Percentiles rank a stretch among this genome's conserved stretches.
Conservation (phyloP, 53 echinoderm and acorn worm species). For the Echinarachnius parma region DNA sequence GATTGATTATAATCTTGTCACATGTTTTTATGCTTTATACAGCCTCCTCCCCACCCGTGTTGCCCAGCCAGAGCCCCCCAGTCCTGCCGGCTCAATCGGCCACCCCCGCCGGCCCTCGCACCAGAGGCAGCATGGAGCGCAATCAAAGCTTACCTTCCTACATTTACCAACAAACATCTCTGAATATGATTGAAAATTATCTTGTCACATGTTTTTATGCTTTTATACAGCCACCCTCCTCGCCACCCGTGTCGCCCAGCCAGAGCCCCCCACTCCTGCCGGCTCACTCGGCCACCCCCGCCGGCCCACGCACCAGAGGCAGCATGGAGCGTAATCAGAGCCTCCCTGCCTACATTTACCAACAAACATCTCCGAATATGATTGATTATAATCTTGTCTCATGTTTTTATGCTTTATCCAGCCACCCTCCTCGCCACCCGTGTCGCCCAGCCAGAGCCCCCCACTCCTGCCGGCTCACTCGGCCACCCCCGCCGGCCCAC, state of each 20-base stretch:
- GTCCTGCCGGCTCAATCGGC: conserved; percentile 43
- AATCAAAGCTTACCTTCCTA: conserved; percentile 55
- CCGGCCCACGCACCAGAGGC: too few relatives aligned
- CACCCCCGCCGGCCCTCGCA: conserved; percentile 22
- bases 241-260: conserved; percentile 32
- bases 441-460: conserved; percentile 36
- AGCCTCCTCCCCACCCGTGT: conserved; percentile 34
- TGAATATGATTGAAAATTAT: too few relatives aligned
- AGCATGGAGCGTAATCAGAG: conserved; percentile 59
- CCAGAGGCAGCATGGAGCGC: conserved; percentile 43
- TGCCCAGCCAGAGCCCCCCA: conserved; percentile 39
- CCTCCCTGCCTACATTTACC: conserved; percentile 45
- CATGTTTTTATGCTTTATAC: background rate
- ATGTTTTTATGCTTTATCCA: background rate
- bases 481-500: conserved; percentile 21
- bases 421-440: conserved; percentile 28
- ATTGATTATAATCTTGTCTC: too few relatives aligned
- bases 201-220: too few relatives aligned
- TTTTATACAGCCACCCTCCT: conserved; percentile 21
- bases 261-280: conserved; percentile 37
- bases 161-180: too few relatives aligned
- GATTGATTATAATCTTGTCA: too few relatives aligned
- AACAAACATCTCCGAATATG: too few relatives aligned
- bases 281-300: conserved; percentile 39
- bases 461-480: conserved; percentile 47